A percentile compares a stretch with the other conserved stretches of the same genome.
These are phyloP conservation scores for Haliclona indistincta DNA, from an alignment of 37 sponge, comb jelly and placozoan species.

Conservation along the genomic window DNA sequence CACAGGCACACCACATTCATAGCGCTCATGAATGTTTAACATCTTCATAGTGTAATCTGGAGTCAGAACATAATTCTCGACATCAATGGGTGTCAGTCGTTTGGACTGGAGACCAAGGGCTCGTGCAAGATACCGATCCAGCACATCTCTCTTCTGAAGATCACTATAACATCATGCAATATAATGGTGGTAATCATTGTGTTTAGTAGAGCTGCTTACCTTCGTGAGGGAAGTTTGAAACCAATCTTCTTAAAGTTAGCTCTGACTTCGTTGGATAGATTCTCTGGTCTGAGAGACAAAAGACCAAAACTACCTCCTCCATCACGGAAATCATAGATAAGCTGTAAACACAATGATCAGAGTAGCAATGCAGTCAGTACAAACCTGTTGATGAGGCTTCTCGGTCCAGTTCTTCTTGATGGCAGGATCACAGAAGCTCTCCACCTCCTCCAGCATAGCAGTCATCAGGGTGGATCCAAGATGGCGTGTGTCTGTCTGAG, in stretches of 20 bases:
- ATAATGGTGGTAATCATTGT: neutral
- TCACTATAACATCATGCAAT: slow-evolving; percentile 36
- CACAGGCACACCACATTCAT: slow-evolving; percentile 83
- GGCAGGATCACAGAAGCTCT: slow-evolving; percentile 69
- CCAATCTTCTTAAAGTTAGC: slow-evolving; percentile 56
- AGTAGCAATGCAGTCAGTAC: neutral
- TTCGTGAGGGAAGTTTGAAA: slow-evolving; percentile 51
- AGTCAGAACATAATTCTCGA: slow-evolving; percentile 84
- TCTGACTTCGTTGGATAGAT: slow-evolving; percentile 42
- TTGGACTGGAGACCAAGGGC: slow-evolving; percentile 54
- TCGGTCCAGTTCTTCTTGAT: slow-evolving; percentile 64
- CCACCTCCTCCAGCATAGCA: slow-evolving; percentile 82
- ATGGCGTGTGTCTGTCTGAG: slow-evolving; percentile 46
- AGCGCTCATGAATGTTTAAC: slow-evolving; percentile 71
- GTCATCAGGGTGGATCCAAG: slow-evolving; percentile 82
- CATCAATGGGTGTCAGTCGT: slow-evolving; percentile 65
- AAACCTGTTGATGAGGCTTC: slow-evolving; percentile 73
- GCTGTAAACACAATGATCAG: slow-evolving; percentile 15
- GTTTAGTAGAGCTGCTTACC: slow-evolving; percentile 25
- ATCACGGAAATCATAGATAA: slow-evolving; percentile 73
- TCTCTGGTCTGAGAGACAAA: slow-evolving; percentile 64
- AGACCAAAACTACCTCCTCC: slow-evolving; percentile 62
- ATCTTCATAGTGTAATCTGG: slow-evolving; percentile 87
- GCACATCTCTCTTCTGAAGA: slow-evolving; percentile 39
- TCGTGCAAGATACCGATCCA: slow-evolving; percentile 70